These are phyloP conservation scores for Dryadula phaetusa DNA, from an alignment of 2,888 invertebrate species.

Conservation along the genomic window DNA sequence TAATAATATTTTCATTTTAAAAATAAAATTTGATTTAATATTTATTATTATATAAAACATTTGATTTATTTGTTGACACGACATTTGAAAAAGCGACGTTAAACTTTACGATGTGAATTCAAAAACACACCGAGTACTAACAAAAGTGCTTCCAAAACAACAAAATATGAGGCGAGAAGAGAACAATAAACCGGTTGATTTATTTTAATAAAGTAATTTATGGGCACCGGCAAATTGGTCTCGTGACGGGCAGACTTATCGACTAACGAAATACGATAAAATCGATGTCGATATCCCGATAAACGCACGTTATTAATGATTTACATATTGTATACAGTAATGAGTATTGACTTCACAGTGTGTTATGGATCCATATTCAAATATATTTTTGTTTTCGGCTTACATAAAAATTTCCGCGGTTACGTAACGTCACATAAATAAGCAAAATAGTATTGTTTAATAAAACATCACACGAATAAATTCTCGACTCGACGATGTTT, in stretches of 20 bases:
- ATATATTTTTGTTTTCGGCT: constrained; percentile 13
- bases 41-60: constrained; percentile 26
- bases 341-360: constrained; percentile 53
- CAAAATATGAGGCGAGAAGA: constrained; percentile 75
- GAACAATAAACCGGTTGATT: constrained; percentile 81
- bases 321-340: constrained; percentile 68
- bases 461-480: constrained; percentile 8
- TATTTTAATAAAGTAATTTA: constrained; percentile 83
- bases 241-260: constrained; percentile 74
- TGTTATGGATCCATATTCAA: constrained; percentile 22
- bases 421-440: constrained; percentile 10
- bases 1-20: neutral
- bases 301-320: constrained; percentile 70
- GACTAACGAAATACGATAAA: constrained; percentile 72
- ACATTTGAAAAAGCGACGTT: constrained; percentile 39
- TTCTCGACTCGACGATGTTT: constrained; percentile 31
- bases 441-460: constrained; percentile 11
- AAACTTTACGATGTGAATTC: constrained; percentile 45
- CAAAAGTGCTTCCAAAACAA: constrained; percentile 58
- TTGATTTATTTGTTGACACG: constrained; percentile 43
- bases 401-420: neutral
- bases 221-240: constrained; percentile 79
- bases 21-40: constrained; percentile 7
- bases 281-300: constrained; percentile 71
- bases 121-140: constrained; percentile 37